These are phyloP conservation scores for Clitarchus hookeri DNA, from an alignment of 2,888 invertebrate genomes.

Conservation along the genomic window DNA sequence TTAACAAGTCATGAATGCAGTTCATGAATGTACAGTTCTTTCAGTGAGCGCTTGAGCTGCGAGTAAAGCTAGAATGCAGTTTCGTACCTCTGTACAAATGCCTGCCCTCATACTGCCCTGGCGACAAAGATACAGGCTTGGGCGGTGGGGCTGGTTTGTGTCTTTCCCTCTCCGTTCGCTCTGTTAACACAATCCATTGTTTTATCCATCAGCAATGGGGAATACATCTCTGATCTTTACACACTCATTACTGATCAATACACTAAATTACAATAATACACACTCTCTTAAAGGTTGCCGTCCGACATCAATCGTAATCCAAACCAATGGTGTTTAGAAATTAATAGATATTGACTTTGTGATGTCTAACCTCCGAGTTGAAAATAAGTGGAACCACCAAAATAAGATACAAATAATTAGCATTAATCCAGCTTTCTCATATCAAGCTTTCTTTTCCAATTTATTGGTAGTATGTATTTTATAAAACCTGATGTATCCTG, in stretches of 20 bases:
- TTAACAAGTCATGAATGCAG: not conserved
- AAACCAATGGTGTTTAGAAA: too few species aligned
- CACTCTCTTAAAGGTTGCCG: too few species aligned
- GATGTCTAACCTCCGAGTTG: too few species aligned
- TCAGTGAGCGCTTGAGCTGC: too few species aligned
- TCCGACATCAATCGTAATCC: not conserved
- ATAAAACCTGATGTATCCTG: too few species aligned
- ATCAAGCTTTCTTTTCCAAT: too few species aligned
- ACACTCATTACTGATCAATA: not conserved
- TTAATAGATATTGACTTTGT: too few species aligned
- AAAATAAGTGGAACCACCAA: too few species aligned
- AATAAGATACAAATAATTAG: too few species aligned
- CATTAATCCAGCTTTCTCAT: too few species aligned
- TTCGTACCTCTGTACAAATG: constrained; percentile 50
- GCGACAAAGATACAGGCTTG: constrained; percentile 77
- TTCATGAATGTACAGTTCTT: not conserved
- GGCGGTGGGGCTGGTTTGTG: constrained; percentile 89
- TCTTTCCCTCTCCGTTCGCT: constrained; percentile 72
- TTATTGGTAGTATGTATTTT: too few species aligned
- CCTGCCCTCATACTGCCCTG: constrained; percentile 59
- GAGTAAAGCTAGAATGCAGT: constrained; percentile 18
- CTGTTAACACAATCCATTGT: constrained; percentile 32
- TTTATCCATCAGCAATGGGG: not conserved
- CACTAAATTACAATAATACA: not conserved
- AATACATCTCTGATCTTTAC: not conserved